Evolutionary conservation across 2,797 vertebrate species (phyloP), one percentile per base, ranked within the genome.

Genomic region (Thaleichthys pacificus): DNA sequence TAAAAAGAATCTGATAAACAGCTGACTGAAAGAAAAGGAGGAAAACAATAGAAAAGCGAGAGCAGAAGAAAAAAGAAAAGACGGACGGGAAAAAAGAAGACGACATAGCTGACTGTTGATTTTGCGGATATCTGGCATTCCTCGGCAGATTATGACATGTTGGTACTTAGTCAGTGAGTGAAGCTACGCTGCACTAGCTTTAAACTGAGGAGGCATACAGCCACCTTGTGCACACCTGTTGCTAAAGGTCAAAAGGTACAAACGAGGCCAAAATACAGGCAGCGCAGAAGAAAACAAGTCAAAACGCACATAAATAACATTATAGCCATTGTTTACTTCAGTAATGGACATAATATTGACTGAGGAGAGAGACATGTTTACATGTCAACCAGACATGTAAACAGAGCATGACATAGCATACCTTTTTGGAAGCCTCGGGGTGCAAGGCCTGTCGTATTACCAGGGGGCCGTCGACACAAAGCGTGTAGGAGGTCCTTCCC

Each of bases 341-440:
- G n/a, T 9, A 38, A 64, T 35, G 1, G 17, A 38, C 32, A 35
- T 38, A 32, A 64, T 11, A 21, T 61, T 28, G 51, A 56, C 51
- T 5, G 5, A 56, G 19, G 51, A 56, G 17, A 56, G 3, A 56
- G 17, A 56, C 42, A 3, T 12, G 42, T 47, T 47, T 14, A 47
- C 42, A 14, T 47, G 42, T 47, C 42, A 47, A 47, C 42, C 9
- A 47, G 42, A 1, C 42, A 47, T 11, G 42, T 47, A 47, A 47
- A 47, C 42, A 47, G 12, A 47, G 42, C 11, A 47, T 47, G 42
- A 47, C 9, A 47, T 14, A 47, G 42, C 12, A 62, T 89, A 98
- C 96, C 96, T 99, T 99, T 88, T 96, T 97, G 80, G 96, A 98
- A 42, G 96, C 94, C 84, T 99, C 97, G 0, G 97, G 96, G 79